phyloP scores from a whole-genome alignment of 2,888 invertebrate genomes.

The Taenaris catops region DNA sequence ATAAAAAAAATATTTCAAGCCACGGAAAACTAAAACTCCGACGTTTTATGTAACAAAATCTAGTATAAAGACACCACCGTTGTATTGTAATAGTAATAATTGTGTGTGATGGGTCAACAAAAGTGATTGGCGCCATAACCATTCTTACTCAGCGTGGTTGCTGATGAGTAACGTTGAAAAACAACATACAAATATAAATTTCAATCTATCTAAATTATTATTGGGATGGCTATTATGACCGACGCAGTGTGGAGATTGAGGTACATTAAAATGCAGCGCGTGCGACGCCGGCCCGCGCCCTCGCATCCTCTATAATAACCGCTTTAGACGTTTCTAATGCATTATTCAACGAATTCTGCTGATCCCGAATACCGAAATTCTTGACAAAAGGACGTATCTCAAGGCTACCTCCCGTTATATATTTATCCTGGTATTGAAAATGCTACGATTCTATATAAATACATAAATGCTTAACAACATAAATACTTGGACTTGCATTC shows the following conservation, averaged over 20 bases:
- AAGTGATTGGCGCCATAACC: conserved; percentile 23
- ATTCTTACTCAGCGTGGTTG: conserved; percentile 32
- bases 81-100: not conserved
- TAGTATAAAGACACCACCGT: conserved; percentile 5
- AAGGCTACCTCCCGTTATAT: conserved; percentile 5
- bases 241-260: conserved; percentile 38
- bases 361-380: conserved; percentile 51
- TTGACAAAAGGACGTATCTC: conserved; percentile 32
- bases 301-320: conserved; percentile 60
- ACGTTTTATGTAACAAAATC: too few relatives aligned
- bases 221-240: conserved; percentile 48
- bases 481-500: too few relatives aligned
- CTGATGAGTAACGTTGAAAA: conserved; percentile 29
- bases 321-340: conserved; percentile 52
- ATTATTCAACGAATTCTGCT: conserved; percentile 62
- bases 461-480: too few relatives aligned
- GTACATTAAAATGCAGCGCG: conserved; percentile 72
- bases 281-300: conserved; percentile 53
- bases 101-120: conserved; percentile 15
- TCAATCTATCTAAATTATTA: conserved; percentile 47
- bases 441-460: too few relatives aligned
- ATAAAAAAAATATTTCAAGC: too few relatives aligned
- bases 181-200: conserved; percentile 42
- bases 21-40: too few relatives aligned
- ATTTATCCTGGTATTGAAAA: not conserved